Conservation (phyloP, 2,113 vertebrate genomes). For the Podarcis cretensis region DNA sequence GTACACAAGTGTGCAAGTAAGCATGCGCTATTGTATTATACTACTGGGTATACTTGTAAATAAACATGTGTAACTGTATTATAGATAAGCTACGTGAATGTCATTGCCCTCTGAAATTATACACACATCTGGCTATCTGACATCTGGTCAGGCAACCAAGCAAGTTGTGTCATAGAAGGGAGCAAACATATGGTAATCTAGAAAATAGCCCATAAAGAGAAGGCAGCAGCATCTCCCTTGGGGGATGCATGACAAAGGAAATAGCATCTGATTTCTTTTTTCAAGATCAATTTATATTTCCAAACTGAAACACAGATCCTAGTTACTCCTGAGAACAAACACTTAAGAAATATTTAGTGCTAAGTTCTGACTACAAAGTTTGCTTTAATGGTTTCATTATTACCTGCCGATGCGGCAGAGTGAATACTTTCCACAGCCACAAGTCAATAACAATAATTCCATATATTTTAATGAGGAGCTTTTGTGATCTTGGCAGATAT, state of each 20-base stretch:
- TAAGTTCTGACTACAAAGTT: conserved; percentile 43
- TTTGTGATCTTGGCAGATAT: conserved; percentile 30
- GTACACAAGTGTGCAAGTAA: no score
- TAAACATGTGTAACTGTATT: no score
- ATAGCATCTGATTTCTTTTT: not conserved
- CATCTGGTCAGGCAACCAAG: not conserved
- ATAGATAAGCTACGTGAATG: no score
- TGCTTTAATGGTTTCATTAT: conserved; percentile 56
- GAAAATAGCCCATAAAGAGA: not conserved
- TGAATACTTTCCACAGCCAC: conserved; percentile 49
- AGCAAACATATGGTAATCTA: not conserved
- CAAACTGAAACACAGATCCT: conserved; percentile 23
- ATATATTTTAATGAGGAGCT: conserved; percentile 32
- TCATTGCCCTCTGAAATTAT: not conserved
- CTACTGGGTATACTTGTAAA: no score
- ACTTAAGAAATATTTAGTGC: conserved; percentile 33
- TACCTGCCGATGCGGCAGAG: conserved; percentile 47
- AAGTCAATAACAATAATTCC: conserved; percentile 34
- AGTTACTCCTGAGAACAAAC: not conserved
- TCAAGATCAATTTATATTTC: not conserved
- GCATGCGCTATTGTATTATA: no score
- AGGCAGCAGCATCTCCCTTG: not conserved
- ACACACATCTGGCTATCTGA: not conserved
- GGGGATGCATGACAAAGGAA: not conserved
- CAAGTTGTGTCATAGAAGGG: not conserved